These are phyloP conservation scores for Cygnus atratus DNA, from an alignment of 2,113 vertebrate species.

Conservation along the genomic window DNA sequence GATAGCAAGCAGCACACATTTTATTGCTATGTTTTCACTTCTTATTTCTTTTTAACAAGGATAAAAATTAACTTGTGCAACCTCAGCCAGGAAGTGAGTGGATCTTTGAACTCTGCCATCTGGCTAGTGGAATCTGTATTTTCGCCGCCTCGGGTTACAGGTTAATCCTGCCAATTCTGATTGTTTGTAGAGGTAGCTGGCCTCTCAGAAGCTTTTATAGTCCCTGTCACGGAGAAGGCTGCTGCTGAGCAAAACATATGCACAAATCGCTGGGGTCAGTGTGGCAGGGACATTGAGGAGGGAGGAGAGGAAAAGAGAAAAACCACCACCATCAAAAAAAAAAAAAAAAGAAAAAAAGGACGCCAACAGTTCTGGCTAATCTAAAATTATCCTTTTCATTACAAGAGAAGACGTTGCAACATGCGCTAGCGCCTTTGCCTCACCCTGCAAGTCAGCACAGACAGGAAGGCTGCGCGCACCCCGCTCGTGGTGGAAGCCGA, in stretches of 20 bases:
- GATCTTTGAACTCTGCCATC: slow-evolving; percentile 77
- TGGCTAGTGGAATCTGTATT: slow-evolving; percentile 64
- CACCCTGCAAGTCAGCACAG: neutral
- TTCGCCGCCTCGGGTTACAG: slow-evolving; percentile 67
- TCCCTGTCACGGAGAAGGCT: slow-evolving; percentile 39
- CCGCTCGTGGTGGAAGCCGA: slow-evolving; percentile 34
- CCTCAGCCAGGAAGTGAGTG: slow-evolving; percentile 63
- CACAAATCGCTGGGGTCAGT: neutral
- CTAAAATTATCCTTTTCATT: slow-evolving; percentile 67
- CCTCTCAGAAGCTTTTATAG: slow-evolving; percentile 42
- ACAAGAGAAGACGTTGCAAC: slow-evolving; percentile 34
- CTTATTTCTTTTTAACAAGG: slow-evolving; percentile 75
- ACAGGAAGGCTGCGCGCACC: slow-evolving; percentile 22
- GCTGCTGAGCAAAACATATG: slow-evolving; percentile 18
- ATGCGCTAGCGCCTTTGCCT: neutral
- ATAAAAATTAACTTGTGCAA: slow-evolving; percentile 73
- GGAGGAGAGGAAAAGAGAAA: neutral
- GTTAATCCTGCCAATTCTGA: slow-evolving; percentile 67
- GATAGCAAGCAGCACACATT: slow-evolving; percentile 59
- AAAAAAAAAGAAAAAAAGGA: neutral
- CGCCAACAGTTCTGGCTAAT: neutral
- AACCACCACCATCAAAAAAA: too few species aligned
- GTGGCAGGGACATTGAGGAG: neutral
- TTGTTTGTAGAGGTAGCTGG: slow-evolving; percentile 63
- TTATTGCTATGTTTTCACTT: slow-evolving; percentile 68